A percentile compares a stretch with the other conserved stretches of the same genome.
Conservation (phyloP, 2,888 invertebrate genomes). For the Himalopsyche tibetana region DNA sequence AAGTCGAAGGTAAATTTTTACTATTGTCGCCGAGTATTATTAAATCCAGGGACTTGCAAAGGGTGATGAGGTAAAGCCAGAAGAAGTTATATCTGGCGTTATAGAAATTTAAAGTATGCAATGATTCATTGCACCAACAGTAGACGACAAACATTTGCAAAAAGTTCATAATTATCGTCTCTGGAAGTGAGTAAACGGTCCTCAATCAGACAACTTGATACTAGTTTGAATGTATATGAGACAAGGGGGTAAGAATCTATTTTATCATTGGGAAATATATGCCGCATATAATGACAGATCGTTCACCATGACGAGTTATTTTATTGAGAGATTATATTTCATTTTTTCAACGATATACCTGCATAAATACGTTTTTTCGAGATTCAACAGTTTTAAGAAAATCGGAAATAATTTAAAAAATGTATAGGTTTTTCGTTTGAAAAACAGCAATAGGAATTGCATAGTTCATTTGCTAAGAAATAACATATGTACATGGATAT, state of each 20-base stretch:
- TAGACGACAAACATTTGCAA: conserved; percentile 14
- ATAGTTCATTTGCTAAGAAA: no score
- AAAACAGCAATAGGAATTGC: no score
- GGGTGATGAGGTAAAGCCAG: no score
- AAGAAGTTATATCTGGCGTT: neutral
- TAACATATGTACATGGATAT: no score
- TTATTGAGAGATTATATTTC: no score
- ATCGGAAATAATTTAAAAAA: no score
- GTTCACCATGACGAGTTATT: no score
- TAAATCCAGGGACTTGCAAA: neutral
- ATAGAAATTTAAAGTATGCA: neutral
- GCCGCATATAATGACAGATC: no score
- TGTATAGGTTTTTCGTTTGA: no score
- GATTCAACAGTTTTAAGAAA: no score
- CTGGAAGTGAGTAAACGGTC: conserved; percentile 54
- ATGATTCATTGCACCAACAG: conserved; percentile 1
- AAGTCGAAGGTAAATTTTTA: neutral
- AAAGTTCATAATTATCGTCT: conserved; percentile 57
- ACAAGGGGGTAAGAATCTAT: neutral
- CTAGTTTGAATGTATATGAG: conserved; percentile 60
- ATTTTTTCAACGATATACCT: no score
- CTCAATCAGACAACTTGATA: conserved; percentile 57
- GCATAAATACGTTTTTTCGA: no score
- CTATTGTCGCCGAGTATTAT: neutral
- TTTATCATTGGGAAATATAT: neutral